These are phyloP conservation scores for Sula dactylatra DNA, from an alignment of 2,113 vertebrate species.

Conservation along the genomic window DNA sequence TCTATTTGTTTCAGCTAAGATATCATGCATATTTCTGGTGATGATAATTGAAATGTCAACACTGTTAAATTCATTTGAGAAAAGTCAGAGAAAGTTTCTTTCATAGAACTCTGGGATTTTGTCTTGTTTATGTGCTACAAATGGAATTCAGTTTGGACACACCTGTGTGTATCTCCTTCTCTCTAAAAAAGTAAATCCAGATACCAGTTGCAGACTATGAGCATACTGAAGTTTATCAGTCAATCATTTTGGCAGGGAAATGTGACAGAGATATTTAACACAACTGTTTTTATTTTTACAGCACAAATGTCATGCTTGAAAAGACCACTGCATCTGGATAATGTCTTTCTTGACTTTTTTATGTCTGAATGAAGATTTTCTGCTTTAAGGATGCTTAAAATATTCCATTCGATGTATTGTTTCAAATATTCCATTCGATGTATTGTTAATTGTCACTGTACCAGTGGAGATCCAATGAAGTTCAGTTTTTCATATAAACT, in stretches of 20 bases:
- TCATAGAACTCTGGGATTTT: background rate
- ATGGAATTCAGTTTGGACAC: background rate
- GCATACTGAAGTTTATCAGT: background rate
- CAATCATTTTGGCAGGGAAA: background rate
- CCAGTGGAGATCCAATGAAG: background rate
- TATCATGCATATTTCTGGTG: background rate
- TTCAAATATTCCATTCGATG: background rate
- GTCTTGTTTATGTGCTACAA: background rate
- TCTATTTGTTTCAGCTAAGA: background rate
- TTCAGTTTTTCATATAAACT: background rate
- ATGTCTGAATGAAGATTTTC: background rate
- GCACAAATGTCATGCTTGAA: background rate
- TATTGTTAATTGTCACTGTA: background rate
- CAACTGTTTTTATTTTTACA: background rate
- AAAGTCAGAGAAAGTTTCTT: background rate
- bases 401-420: too few relatives aligned
- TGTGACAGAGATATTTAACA: background rate
- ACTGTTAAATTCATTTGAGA: background rate
- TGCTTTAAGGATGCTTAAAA: background rate
- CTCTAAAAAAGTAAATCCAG: background rate
- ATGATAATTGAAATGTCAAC: background rate
- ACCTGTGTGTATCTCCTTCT: background rate
- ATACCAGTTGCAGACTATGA: background rate
- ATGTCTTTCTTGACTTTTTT: background rate
- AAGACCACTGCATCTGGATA: background rate